A percentile compares a stretch with the other conserved stretches of the same genome.
phyloP scores from a whole-genome alignment of 2,113 vertebrate species.

The Malurus elegans region DNA sequence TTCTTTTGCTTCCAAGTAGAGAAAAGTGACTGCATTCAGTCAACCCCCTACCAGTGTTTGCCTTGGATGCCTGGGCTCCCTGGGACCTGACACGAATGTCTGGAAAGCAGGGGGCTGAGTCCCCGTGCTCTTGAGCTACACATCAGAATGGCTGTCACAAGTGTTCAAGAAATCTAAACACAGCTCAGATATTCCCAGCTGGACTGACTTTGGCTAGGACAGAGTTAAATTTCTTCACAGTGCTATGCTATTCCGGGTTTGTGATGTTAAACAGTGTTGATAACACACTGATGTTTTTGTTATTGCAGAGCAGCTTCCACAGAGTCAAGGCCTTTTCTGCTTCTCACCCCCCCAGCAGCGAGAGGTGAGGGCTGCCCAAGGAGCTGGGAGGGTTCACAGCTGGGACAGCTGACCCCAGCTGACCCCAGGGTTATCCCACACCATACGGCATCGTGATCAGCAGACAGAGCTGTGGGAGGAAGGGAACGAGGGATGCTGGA shows the following conservation, averaged over 20 bases:
- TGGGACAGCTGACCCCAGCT: not conserved
- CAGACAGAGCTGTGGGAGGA: not conserved
- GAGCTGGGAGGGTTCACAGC: not conserved
- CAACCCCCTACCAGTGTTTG: not conserved
- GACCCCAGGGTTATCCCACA: not conserved
- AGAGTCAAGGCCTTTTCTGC: not conserved
- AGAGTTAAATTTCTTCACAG: not conserved
- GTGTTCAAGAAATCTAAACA: not conserved
- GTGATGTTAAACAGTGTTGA: not conserved
- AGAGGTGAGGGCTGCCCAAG: not conserved
- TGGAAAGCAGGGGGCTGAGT: not conserved
- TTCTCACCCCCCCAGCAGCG: accelerated
- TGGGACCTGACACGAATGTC: not conserved
- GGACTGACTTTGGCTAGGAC: not conserved
- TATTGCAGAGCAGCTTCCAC: not conserved
- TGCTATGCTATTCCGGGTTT: not conserved
- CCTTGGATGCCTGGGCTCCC: not conserved
- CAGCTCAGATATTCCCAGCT: not conserved
- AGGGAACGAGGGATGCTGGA: accelerated
- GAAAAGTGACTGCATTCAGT: not conserved
- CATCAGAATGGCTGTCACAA: not conserved
- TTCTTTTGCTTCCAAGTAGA: not conserved
- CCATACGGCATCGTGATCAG: accelerated
- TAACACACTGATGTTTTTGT: not conserved
- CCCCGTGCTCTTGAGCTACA: not conserved